Base-by-base conservation (phyloP, 2,797 vertebrate species). In the Malurus splendens region DNA sequence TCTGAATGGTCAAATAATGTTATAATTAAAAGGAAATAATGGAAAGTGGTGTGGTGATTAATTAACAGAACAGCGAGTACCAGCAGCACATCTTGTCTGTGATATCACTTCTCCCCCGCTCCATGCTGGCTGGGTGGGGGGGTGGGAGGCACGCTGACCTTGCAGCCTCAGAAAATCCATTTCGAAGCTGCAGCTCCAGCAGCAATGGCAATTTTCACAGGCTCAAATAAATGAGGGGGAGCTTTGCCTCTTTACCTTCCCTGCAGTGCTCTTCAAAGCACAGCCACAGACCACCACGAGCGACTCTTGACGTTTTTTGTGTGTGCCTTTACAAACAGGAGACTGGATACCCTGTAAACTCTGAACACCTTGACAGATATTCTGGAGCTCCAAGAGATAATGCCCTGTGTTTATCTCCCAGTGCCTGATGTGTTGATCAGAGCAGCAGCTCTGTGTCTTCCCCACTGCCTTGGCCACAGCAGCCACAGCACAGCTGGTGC, bases 1-100 rank as follows among this genome's bases (percentile, higher is more conserved):
- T 94, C 92, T 96, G 97, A 96, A 96, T 94, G 96, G 96, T 96
- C 96, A 97, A 97, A 96, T 96, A 97, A 96, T 96, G 96, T 94
- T 96, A 95, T 97, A 96, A 97, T 97, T 97, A 97, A 96, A 97
- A 95, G 93, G 94, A 91, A 95, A 95, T 95, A 95, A 95, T 82
- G 93, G 93, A 45, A 94, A 95, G 91, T 39, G 91, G 91, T 93
- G 93, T 85, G 88, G 94, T 93, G 93, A 95, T 95, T 95, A 94
- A 95, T 95, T 95, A 95, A 93, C 88, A 92, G 90, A 92, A 80
- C 78, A 82, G 90, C 62, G 20, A 91, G 94, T 79, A 95, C 91
- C 93, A 89, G 94, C 86, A 92, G 93, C 88, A 85, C 84, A 61
- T 92, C 88, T 80, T 91, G 83, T 92, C 48, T 71, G 86, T 41